phyloP scores from a whole-genome alignment of 2,113 vertebrate genomes.

The Rostratula benghalensis region DNA sequence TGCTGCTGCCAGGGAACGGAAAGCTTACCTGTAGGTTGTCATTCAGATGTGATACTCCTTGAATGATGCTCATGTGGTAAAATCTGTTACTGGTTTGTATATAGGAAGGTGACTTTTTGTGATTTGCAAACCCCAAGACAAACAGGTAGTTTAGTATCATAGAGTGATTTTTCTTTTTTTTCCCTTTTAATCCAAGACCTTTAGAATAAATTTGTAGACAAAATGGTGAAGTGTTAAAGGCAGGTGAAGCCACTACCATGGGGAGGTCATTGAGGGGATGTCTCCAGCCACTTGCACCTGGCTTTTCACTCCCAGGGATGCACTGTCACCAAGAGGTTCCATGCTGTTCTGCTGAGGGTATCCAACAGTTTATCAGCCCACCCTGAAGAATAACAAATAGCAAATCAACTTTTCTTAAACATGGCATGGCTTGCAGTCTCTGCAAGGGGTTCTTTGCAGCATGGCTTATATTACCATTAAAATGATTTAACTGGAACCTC shows the following conservation, averaged over 20 bases:
- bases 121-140: neutral
- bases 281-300: neutral
- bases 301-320: neutral
- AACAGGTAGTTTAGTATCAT: neutral
- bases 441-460: neutral
- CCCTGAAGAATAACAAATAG: neutral
- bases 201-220: neutral
- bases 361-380: neutral
- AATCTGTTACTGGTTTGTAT: neutral
- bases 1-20: neutral
- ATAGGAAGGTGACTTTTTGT: neutral
- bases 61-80: neutral
- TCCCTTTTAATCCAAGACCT: neutral
- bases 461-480: slow-evolving; percentile 35
- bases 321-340: neutral
- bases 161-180: neutral
- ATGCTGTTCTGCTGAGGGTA: neutral
- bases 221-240: neutral
- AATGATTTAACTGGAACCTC: slow-evolving; percentile 65
- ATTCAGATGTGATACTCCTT: neutral
- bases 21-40: neutral
- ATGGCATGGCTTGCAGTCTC: neutral
- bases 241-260: rapidly evolving
- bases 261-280: neutral
- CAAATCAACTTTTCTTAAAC: neutral